Base-by-base conservation (phyloP, 2,797 vertebrate genomes). In the Chloroceryle inda region DNA sequence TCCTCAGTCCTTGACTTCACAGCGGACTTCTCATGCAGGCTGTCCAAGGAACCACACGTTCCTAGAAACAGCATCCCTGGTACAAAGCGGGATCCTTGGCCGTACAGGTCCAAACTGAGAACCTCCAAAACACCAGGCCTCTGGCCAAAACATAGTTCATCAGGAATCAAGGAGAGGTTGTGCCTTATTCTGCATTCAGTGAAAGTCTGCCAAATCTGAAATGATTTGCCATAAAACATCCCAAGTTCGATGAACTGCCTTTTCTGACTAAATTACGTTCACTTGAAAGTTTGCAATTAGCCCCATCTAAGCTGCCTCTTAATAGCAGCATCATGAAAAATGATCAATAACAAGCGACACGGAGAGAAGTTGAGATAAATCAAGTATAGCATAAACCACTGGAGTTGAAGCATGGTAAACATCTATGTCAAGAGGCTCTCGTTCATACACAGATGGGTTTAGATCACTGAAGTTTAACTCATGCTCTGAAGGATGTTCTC, bases 371-470 rank as follows among this genome's bases (percentile, higher is more conserved):
- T 53, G 40, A 29, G 58, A 84, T 52, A 83, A 84, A 76, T 84
- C 40, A 81, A 81, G 50, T 21, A 31, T 7, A 33, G 50, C 5
- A 5, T 21, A 59, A 93, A 91, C 74, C 1, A 8, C 35, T 50
- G 33, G 88, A 69, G 69, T 55, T 69, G 47, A 76, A 78, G 50
- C 50, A 58, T 4, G 18, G 59, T 47, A 84, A 93, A 92, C 67
- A 78, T 78, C 69, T 55, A n/a, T 37, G 73, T 66, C 73, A 86
- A 66, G 83, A 92, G 73, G 10, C 42, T 66, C 83, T 94, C 63
- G 19, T 40, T 67, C 31, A 8, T 18, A 55, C 20, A 78, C 38
- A 78, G 80, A 81, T 27, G 52, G 53, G 1, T 88, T 86, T 61
- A 78, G 55, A 86, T 45, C 69, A 45, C 45, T 49, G 31, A 27